Evolutionary conservation across 2,888 invertebrate species (phyloP), one percentile per base, ranked within the genome.

Genomic region (Ectobius pallidus): DNA sequence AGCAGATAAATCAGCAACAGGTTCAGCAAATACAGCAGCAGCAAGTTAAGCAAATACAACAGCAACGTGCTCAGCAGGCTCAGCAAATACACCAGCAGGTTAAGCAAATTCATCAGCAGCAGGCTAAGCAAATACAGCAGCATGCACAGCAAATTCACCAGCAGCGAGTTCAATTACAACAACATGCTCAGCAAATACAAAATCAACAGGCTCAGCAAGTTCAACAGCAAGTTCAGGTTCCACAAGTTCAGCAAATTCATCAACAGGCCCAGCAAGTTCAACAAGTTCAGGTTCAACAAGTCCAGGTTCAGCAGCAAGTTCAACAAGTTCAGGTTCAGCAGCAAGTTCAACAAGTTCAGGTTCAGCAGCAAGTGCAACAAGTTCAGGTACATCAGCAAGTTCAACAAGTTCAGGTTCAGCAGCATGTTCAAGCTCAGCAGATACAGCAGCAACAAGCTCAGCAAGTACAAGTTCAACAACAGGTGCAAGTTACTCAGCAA

Each of bases 381-480:
- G 39, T 32, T 39, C 70, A 32, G 16, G 65, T 65, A 61, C 16
- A 61, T 20, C 39, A 46, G 61, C 69, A 55, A 30, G 22, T 22
- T n/a, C 61, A 61, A 42, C 70, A 61, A 22, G 58, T 32, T 55
- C 70, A 32, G 16, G 65, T 52, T 11, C 49, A 39, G 61, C 70
- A 14, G 22, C 32, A 44, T 18, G 58, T 27, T n/a, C 34, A 34
- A 49, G 6, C 58, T 14, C n/a, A n/a, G 16, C 61, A 46, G 7
- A 30, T 25, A 46, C 63, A 46, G 16, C 7, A 16, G 16, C 70
- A 44, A 32, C 34, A n/a, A n/a, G n/a, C n/a, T n/a, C n/a, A 58
- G 9, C 61, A 39, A 62, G 39, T 20, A 61, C 44, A 9, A 18
- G 39, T 55, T 32, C 69, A 69, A 30, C 52, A 69, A 27, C n/a